phyloP scores from a whole-genome alignment of 2,113 vertebrate genomes.

The Hydrolagus affinis region DNA sequence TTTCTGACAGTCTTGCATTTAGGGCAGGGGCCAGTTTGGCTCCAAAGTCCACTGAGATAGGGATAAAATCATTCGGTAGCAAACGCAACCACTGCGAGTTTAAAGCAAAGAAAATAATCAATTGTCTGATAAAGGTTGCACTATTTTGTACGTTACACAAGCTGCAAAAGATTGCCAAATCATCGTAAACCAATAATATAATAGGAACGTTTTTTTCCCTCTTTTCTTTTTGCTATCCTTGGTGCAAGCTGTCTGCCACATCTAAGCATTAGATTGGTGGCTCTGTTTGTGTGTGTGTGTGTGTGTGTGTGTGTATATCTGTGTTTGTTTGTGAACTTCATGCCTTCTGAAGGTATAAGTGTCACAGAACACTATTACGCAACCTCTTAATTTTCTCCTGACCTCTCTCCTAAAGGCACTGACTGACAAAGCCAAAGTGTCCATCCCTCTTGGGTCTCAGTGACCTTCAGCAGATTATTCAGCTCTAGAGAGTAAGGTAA shows the following conservation, averaged over 20 bases:
- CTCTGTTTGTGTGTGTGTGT: no score
- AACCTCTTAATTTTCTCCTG: no score
- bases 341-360: no score
- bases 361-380: no score
- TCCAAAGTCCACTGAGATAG: not conserved
- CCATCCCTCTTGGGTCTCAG: no score
- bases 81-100: not conserved
- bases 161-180: not conserved
- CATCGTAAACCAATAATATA: not conserved
- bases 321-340: no score
- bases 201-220: not conserved
- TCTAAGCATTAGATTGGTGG: not conserved
- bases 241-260: not conserved
- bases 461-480: no score
- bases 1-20: not conserved
- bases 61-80: not conserved
- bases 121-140: not conserved
- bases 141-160: not conserved
- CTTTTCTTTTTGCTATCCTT: not conserved
- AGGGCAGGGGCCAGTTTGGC: not conserved
- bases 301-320: no score
- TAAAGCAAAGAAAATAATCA: not conserved
- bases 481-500: no score
- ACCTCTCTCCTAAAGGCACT: no score
- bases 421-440: no score